Evolutionary conservation across 2,888 invertebrate species (phyloP).

Genomic region (Drosophila pseudotakahashii): DNA sequence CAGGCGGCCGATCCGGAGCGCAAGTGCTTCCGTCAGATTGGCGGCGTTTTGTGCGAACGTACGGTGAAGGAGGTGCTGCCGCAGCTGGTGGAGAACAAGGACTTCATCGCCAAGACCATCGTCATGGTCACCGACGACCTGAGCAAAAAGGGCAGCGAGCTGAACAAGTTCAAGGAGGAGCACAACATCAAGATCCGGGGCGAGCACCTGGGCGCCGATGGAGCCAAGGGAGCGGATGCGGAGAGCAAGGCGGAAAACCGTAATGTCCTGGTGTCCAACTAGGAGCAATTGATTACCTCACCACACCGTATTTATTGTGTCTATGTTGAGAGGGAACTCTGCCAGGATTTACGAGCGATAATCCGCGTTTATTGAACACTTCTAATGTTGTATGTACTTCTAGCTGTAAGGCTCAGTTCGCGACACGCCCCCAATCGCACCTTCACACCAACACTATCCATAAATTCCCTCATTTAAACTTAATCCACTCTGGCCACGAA

Average conservation of each 20-base stretch:
- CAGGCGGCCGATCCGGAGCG: constrained; percentile 92
- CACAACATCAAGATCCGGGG: constrained; percentile 94
- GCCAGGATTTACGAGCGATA: constrained; percentile 41
- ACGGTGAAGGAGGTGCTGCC: constrained; percentile 96
- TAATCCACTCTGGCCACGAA: constrained; percentile 50
- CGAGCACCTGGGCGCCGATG: constrained; percentile 85
- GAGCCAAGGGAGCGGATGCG: constrained; percentile 60
- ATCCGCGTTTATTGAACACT: constrained; percentile 31
- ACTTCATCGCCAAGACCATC: constrained; percentile 92
- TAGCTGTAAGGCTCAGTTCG: constrained; percentile 72
- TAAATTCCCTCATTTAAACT: constrained; percentile 31
- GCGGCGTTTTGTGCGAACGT: constrained; percentile 96
- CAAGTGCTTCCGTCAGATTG: constrained; percentile 96
- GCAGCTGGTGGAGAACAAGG: constrained; percentile 91
- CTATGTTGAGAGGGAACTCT: constrained; percentile 47
- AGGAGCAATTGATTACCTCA: constrained; percentile 31
- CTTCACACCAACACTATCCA: constrained; percentile 23
- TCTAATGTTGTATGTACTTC: constrained; percentile 73
- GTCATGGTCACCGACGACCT: constrained; percentile 92
- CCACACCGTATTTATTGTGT: constrained; percentile 63
- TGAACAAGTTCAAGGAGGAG: constrained; percentile 95
- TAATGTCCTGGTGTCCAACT: constrained; percentile 86
- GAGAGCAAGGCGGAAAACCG: constrained; percentile 84
- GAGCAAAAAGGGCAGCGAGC: constrained; percentile 93
- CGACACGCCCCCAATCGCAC: constrained; percentile 40